phyloP scores from a whole-genome alignment of 2,113 vertebrate genomes.

The Platichthys flesus region DNA sequence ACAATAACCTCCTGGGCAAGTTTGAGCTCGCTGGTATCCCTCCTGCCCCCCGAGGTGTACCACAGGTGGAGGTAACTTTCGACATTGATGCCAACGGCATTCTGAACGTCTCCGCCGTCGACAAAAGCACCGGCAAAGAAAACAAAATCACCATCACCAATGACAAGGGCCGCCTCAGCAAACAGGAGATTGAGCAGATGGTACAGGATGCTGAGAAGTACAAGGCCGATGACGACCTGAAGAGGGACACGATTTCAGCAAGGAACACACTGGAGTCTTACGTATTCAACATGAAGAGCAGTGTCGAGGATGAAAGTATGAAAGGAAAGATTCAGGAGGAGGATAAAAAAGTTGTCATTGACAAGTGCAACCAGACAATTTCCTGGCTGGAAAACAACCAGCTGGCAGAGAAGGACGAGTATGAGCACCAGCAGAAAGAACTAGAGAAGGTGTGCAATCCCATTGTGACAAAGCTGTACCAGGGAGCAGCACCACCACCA shows the following conservation, averaged over 20 bases:
- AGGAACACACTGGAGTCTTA: conserved; percentile 76
- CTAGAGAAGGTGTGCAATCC: conserved; percentile 75
- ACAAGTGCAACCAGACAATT: conserved; percentile 76
- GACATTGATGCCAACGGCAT: conserved; percentile 76
- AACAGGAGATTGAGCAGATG: conserved; percentile 77
- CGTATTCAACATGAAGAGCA: conserved; percentile 74
- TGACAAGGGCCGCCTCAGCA: conserved; percentile 75
- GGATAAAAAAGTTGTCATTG: conserved; percentile 69
- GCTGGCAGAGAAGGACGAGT: conserved; percentile 76
- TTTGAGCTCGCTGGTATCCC: conserved; percentile 77
- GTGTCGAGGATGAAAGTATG: conserved; percentile 69
- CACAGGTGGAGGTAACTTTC: conserved; percentile 75
- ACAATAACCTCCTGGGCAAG: conserved; percentile 79
- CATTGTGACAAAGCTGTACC: conserved; percentile 72
- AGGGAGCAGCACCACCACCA: conserved; percentile 53
- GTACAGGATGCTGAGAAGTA: conserved; percentile 77
- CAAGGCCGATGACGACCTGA: conserved; percentile 71
- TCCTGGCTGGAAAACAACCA: conserved; percentile 79
- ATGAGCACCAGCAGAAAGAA: conserved; percentile 74
- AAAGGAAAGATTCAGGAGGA: conserved; percentile 73
- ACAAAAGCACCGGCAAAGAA: conserved; percentile 78
- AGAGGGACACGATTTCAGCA: conserved; percentile 71
- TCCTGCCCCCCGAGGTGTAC: conserved; percentile 68
- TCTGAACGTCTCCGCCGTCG: conserved; percentile 66
- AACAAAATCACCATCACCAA: conserved; percentile 81